Base-by-base conservation (phyloP, 2,797 vertebrate genomes). In the Chanos chanos region DNA sequence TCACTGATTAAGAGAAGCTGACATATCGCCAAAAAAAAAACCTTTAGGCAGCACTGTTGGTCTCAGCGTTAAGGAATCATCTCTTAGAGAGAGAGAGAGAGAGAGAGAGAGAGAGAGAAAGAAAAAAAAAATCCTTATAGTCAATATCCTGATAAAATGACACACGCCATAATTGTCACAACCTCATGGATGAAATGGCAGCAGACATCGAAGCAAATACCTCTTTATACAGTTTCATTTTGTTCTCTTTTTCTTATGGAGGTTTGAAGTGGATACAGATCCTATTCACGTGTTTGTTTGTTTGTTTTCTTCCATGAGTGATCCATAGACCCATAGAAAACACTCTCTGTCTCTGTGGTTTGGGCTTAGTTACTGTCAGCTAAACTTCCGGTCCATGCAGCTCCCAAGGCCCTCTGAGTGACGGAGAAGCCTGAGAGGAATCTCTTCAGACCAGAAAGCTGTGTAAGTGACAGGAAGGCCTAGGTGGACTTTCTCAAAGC, bases 61-160 rank as follows among this genome's bases (percentile, higher is more conserved):
- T 89, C 85, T 87, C 85, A 86, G 81, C 86, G 85, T 87, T 85
- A 85, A 83, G 81, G 88, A 83, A 85, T 83, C 75, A 60, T 36
- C 71, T 68, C 66, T 62, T 53, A 36, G 30, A 53, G 48, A 62
- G 61, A 47, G 52, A 39, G 40, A 3, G 16, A 48, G 59, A 48
- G 59, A 25, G 58, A 83, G 71, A 9, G 78, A 81, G 75, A 85
- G 81, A 81, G 71, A 72, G 83, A 66, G 71, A 77, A 55, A 66
- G 81, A 77, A 47, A 40, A 68, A 63, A 58, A 30, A 10, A 50
- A 76, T 43, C 74, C 78, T 75, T 68, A 48, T 71, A 81, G 79
- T 73, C 62, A 18, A 77, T 76, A 77, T 80, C 71, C 63, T 71
- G 73, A 70, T 80, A 71, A 78, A 81, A 80, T 70, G 64, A 82